phyloP scores from a whole-genome alignment of 2,113 vertebrate species.

The Noctilio leporinus region DNA sequence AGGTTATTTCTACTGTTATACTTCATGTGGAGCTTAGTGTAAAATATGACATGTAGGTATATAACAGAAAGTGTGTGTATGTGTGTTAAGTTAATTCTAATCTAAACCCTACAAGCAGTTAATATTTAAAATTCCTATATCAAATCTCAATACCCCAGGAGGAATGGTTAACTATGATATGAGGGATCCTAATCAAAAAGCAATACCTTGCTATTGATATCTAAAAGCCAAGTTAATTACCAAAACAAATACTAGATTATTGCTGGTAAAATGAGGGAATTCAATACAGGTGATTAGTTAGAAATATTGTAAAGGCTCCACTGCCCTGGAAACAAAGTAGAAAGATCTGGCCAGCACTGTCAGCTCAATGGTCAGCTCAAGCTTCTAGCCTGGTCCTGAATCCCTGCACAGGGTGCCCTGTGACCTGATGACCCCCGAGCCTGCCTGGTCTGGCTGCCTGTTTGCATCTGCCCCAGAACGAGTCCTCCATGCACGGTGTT shows the following conservation, averaged over 20 bases:
- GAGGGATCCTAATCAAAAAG: neutral
- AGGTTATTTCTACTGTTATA: neutral
- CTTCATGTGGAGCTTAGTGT: neutral
- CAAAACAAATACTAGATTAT: neutral
- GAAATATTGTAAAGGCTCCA: neutral
- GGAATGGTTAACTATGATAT: neutral
- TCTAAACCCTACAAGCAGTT: neutral
- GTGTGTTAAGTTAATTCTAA: neutral
- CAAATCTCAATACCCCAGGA: neutral
- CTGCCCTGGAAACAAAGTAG: neutral
- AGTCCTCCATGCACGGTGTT: neutral
- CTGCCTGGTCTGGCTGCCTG: neutral
- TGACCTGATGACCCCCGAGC: neutral
- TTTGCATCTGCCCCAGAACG: neutral
- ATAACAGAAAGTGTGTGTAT: neutral
- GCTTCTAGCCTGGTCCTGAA: neutral
- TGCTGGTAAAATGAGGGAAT: neutral
- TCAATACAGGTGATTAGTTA: neutral
- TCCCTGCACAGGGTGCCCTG: neutral
- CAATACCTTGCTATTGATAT: neutral
- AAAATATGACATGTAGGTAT: neutral
- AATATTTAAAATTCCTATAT: neutral
- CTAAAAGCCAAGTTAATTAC: neutral
- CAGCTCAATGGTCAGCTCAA: neutral
- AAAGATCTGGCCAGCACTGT: neutral